Conservation (phyloP, 2,797 vertebrate species). For the Podarcis lilfordi region DNA sequence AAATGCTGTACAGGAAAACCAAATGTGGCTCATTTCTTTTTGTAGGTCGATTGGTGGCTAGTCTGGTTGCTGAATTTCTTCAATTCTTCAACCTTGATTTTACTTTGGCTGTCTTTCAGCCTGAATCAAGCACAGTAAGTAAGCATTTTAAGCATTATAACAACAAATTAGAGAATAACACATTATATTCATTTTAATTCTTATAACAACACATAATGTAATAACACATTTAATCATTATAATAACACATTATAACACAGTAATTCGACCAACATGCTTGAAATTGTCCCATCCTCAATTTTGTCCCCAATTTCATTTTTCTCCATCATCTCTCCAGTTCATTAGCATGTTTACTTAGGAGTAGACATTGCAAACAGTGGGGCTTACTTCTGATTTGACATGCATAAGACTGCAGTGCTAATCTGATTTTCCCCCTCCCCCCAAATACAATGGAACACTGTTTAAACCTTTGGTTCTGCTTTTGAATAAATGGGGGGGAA, state of each 20-base stretch:
- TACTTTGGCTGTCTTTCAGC: constrained; percentile 93
- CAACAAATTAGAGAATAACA: no score
- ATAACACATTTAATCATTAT: not conserved
- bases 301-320: no score
- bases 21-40: constrained; percentile 13
- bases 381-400: not conserved
- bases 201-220: not conserved
- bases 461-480: not conserved
- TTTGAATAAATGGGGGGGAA: no score
- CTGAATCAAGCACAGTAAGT: constrained; percentile 92
- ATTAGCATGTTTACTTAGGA: no score
- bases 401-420: not conserved
- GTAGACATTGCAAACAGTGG: no score
- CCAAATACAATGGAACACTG: not conserved
- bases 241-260: not conserved
- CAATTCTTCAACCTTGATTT: constrained; percentile 95
- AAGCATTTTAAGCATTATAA: no score
- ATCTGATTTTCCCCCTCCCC: not conserved
- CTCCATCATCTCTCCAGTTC: no score
- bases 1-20: not conserved
- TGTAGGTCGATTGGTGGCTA: constrained; percentile 87
- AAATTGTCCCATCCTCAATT: not conserved
- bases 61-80: constrained; percentile 93
- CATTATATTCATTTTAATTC: constrained; percentile 13
- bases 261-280: not conserved